Percentiles rank a stretch among this genome's conserved stretches.
phyloP scores from a whole-genome alignment of 2,113 vertebrate genomes.

The Oncorhynchus masou region DNA sequence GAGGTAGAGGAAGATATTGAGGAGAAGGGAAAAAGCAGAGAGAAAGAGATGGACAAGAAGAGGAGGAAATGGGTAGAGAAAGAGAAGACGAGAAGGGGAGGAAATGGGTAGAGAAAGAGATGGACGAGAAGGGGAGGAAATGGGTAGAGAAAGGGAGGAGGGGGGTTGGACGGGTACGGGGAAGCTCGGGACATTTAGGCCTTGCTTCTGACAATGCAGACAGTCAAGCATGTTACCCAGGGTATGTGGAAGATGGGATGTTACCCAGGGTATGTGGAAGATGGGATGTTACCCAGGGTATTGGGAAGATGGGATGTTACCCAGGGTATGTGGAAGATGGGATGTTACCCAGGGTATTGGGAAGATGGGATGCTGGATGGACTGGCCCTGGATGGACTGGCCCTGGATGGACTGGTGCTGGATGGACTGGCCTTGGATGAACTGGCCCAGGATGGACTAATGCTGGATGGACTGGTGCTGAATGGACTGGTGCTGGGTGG shows the following conservation, averaged over 20 bases:
- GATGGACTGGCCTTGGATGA: no score
- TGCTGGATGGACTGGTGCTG: no score
- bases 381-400: slow-evolving; percentile 50
- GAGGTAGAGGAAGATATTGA: neutral
- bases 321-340: no score
- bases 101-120: neutral
- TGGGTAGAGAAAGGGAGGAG: slow-evolving; percentile 30
- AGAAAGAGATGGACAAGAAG: neutral
- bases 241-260: no score
- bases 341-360: no score
- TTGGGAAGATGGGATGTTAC: no score
- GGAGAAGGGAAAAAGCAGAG: slow-evolving; percentile 11
- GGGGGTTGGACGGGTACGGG: neutral
- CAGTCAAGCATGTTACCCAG: slow-evolving; percentile 47
- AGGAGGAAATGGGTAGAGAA: slow-evolving; percentile 6
- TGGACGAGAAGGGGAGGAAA: neutral
- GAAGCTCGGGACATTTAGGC: slow-evolving; percentile 37
- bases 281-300: no score
- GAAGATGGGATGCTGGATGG: no score
- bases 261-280: no score
- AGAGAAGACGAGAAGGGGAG: neutral
- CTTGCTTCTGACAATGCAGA: slow-evolving; percentile 51
- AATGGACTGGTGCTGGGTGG: no score
- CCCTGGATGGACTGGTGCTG: slow-evolving; percentile 31
- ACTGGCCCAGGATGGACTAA: no score